Conservation (phyloP, 2,888 invertebrate genomes). For the Odontothrips loti region DNA sequence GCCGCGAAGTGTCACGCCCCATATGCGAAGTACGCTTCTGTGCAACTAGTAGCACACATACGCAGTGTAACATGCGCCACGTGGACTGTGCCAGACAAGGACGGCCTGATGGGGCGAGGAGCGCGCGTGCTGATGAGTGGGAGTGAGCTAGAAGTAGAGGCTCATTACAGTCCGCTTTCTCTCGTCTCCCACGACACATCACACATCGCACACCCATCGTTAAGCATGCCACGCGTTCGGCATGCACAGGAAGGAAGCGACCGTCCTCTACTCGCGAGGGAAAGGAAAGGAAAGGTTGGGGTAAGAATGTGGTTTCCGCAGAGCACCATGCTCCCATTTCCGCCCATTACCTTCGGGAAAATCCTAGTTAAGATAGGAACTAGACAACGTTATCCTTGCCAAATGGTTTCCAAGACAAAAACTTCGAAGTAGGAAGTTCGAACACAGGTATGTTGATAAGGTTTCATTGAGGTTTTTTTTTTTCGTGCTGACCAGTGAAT, state of each 20-base stretch:
- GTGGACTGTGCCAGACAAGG: too few relatives aligned
- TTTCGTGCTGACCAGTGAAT: too few relatives aligned
- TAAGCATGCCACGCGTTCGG: neutral
- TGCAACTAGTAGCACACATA: neutral
- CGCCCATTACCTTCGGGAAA: neutral
- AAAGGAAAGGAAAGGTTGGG: neutral
- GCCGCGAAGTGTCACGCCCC: neutral
- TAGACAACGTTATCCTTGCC: neutral
- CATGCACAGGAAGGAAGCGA: neutral
- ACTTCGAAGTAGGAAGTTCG: too few relatives aligned
- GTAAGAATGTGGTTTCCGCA: neutral
- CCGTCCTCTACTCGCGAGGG: too few relatives aligned
- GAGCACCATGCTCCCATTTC: neutral
- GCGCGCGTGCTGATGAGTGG: neutral
- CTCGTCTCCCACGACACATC: constrained; percentile 24
- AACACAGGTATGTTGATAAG: too few relatives aligned
- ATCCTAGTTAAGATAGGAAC: neutral
- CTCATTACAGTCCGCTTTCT: neutral
- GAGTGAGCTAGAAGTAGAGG: neutral
- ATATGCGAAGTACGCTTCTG: neutral
- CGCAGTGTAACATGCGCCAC: too few relatives aligned
- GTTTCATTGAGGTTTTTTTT: too few relatives aligned
- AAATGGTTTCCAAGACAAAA: neutral
- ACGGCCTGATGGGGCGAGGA: neutral
- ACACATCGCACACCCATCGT: constrained; percentile 18